A percentile compares a stretch with the other conserved stretches of the same genome.
Evolutionary conservation across 2,888 invertebrate genomes (phyloP).

Genomic region (Clunio marinus): DNA sequence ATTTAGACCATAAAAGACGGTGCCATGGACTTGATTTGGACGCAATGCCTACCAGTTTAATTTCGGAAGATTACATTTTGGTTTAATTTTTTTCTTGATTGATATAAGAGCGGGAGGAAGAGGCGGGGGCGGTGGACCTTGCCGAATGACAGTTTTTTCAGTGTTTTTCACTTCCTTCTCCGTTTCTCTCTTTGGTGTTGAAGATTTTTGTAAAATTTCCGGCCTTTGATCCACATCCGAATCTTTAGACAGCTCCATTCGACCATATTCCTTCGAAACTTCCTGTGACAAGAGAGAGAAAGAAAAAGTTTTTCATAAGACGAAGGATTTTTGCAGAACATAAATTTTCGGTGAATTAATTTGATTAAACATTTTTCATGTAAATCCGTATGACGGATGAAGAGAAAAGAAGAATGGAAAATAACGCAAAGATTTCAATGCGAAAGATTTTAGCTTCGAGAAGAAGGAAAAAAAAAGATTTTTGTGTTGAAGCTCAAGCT

Average conservation of each 20-base stretch:
- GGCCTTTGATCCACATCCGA: conserved; percentile 15
- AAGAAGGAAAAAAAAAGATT: not conserved
- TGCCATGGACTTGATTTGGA: conserved; percentile 25
- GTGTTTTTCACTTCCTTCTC: not conserved
- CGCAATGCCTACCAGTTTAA: conserved; percentile 20
- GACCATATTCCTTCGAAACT: conserved; percentile 27
- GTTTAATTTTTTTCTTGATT: conserved; percentile 21
- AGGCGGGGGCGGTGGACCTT: conserved; percentile 8
- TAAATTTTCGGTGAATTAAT: conserved; percentile 38
- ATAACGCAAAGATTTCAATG: conserved; percentile 23
- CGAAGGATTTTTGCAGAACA: conserved; percentile 5
- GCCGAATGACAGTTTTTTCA: not conserved
- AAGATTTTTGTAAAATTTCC: conserved; percentile 26
- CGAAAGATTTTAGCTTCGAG: not conserved
- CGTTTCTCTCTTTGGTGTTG: conserved; percentile 25
- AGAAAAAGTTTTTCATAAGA: not conserved
- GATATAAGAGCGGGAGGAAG: not conserved
- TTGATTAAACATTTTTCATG: conserved; percentile 24
- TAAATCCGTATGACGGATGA: conserved; percentile 25
- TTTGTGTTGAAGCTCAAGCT: not conserved
- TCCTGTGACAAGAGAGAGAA: not conserved
- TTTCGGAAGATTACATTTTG: conserved; percentile 17
- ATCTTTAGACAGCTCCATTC: conserved; percentile 5
- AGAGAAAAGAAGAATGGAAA: not conserved
- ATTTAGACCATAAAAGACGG: conserved; percentile 14